Evolutionary conservation across 2,113 vertebrate genomes (phyloP), one percentile per base, ranked within the genome.

Genomic region (Passer domesticus): DNA sequence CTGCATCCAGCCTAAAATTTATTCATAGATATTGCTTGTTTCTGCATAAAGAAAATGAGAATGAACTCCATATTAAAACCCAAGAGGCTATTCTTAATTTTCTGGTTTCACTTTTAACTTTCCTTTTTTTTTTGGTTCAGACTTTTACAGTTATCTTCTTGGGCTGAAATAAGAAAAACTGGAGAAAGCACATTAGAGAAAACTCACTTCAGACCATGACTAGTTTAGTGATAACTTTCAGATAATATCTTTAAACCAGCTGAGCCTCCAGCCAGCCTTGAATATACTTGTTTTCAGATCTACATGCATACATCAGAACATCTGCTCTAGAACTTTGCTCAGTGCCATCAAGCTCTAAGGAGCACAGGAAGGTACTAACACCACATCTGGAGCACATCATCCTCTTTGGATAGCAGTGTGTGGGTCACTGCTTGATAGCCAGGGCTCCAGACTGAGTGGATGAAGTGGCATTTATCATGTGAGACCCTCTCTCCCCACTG

Each of bases 221-320:
- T 68, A 60, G 15, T 41, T 87, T 49, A 64, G 28, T 20, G 59
- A 13, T n/a, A 70, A 68, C 35, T 64, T 49, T 72, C 47, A 58
- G 44, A 37, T 30, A 66, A 2, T 7, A 25, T 20, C 43, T 66
- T 56, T 35, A 60, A 67, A 59, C 9, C n/a, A 74, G 39, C 21
- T 69, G 49, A 73, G 41, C 41, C 49, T 85, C 53, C 35, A 44
- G 41, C 22, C n/a, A 44, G 10, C 0, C 0, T 0, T 47, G 47
- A 90, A 76, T 33, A 44, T 14, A 28, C 15, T 52, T 56, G 24
- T 46, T 81, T 76, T 47, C 39, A 73, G 19, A 46, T 60, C 15
- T 21, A 27, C 19, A 49, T 1, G 6, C 35, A 85, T 35, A 21
- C 1, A 1, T 21, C 7, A 13, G 52, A 91, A 27, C 18, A 30